Evolutionary conservation across 2,888 invertebrate species (phyloP).

Genomic region (Hetaerina titia): DNA sequence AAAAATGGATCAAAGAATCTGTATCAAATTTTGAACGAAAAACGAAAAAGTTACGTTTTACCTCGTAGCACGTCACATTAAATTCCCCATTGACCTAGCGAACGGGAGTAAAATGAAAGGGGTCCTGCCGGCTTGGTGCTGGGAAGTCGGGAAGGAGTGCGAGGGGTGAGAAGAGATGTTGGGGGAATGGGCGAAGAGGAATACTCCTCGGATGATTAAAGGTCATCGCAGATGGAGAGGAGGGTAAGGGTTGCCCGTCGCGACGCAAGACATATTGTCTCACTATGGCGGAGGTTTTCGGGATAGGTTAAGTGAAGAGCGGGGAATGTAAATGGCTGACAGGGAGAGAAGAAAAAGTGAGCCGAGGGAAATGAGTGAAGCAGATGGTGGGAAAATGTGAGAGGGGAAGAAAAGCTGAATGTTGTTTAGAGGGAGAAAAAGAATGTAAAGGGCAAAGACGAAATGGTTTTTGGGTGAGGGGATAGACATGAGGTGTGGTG

Average conservation of each 20-base stretch:
- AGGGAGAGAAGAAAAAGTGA: background rate
- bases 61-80: background rate
- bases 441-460: too few relatives aligned
- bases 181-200: background rate
- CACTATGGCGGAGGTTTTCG: background rate
- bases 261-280: slow-evolving; percentile 4
- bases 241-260: background rate
- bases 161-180: too few relatives aligned
- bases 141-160: background rate
- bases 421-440: background rate
- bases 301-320: background rate
- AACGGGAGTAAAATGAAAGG: too few relatives aligned
- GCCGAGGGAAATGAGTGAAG: background rate
- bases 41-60: too few relatives aligned
- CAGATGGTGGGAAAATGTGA: background rate
- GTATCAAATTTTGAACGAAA: too few relatives aligned
- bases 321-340: background rate
- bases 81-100: background rate
- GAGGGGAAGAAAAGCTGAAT: background rate
- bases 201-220: slow-evolving; percentile 22
- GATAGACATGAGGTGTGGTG: background rate
- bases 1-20: too few relatives aligned
- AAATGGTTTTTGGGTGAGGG: background rate
- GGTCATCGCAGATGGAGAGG: background rate
- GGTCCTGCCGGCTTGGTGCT: background rate